Evolutionary conservation across 2,113 vertebrate species (phyloP).

Genomic region (Vulpes ferrilata): DNA sequence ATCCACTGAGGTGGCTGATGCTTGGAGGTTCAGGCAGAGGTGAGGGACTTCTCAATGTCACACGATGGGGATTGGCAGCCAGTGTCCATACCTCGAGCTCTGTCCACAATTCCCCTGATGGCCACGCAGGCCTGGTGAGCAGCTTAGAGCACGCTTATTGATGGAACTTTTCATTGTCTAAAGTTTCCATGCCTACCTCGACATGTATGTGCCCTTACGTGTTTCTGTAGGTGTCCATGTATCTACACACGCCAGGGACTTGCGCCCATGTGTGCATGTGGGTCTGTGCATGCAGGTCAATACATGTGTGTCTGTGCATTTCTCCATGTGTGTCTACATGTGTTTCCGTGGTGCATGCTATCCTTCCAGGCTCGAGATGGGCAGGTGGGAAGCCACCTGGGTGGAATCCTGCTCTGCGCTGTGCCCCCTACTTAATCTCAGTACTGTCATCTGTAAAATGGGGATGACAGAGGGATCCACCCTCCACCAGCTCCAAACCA

Average conservation of each 20-base stretch:
- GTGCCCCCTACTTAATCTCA: not conserved
- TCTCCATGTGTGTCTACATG: not conserved
- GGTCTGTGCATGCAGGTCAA: not conserved
- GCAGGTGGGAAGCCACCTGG: not conserved
- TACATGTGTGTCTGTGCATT: too few species aligned
- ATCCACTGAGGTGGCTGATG: not conserved
- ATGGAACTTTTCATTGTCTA: too few species aligned
- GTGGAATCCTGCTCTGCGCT: not conserved
- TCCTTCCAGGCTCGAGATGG: rapidly evolving
- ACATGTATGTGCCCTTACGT: rapidly evolving
- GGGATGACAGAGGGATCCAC: too few species aligned
- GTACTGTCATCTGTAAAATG: not conserved
- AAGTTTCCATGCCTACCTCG: not conserved
- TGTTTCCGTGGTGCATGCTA: not conserved
- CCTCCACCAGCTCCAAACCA: not conserved
- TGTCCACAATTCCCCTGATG: rapidly evolving
- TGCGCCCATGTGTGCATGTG: rapidly evolving
- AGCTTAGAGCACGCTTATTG: rapidly evolving
- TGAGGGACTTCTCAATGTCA: not conserved
- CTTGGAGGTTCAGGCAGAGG: not conserved
- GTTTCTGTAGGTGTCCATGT: not conserved
- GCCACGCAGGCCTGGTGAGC: not conserved
- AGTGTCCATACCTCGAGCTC: rapidly evolving
- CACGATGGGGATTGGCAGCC: not conserved
- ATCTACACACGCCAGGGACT: too few species aligned